Base-by-base conservation (phyloP, 1,140 invertebrate genomes). In the Drosophila seguyi region DNA sequence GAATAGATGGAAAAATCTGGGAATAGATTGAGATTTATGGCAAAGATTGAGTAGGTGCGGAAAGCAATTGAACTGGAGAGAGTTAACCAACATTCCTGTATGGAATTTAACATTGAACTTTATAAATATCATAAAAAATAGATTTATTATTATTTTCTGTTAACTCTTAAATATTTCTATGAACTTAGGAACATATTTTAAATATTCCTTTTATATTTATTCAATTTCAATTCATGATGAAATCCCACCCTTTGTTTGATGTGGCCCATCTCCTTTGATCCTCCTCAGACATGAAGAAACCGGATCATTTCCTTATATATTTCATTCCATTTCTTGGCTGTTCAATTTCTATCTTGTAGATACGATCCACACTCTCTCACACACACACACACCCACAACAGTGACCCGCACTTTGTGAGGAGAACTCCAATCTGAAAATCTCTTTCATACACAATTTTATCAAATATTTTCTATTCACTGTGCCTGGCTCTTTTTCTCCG, bases 391-490 rank as follows among this genome's bases (percentile, higher is more conserved):
- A 55, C 67, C 38, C 16, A 31, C 29, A 18, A 3, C 10, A 20
- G n/a, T 36, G 3, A 48, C 56, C 75, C 74, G 48, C 68, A 77
- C 10, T 58, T 63, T 41, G 42, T 45, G 50, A 44, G 60, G 41
- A 69, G 29, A 48, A 72, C 69, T 76, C 75, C 57, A 78, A 71
- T 69, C 58, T 48, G 52, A 47, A 74, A 77, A 90, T 88, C 84
- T 90, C 73, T 90, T 84, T 74, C 62, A 71, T 83, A 47, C 67
- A 60, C 81, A 68, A 41, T 66, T 88, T 88, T 90, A 90, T 87
- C 85, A 88, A 85, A 90, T 85, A 85, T 90, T 75, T 68, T 82
- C 84, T 84, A 60, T 90, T 75, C 75, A 67, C 55, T 80, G 67
- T 47, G 72, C 44, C 52, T 27, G 44, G 18, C 20, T 72, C 53